Percentiles rank a stretch among this genome's conserved stretches.
phyloP scores from a whole-genome alignment of 2,888 invertebrate genomes.

The Phaonia tiefii region DNA sequence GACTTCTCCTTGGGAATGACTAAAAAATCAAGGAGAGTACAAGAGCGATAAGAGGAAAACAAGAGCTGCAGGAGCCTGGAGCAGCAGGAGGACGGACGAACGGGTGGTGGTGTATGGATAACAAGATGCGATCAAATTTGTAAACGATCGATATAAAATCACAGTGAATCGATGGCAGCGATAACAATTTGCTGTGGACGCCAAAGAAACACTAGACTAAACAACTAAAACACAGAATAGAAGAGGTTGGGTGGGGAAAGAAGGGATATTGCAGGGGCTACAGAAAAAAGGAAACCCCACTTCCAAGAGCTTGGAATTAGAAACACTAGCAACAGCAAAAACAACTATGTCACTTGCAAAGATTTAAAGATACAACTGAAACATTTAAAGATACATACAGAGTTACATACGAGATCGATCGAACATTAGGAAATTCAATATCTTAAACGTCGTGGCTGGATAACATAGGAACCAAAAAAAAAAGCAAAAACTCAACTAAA shows the following conservation, averaged over 20 bases:
- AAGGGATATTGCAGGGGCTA: not conserved
- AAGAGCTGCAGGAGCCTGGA: not conserved
- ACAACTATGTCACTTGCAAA: conserved; percentile 62
- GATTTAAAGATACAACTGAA: conserved; percentile 51
- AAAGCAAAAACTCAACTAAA: conserved; percentile 2
- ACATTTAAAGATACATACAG: conserved; percentile 20
- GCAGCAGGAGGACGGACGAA: not conserved
- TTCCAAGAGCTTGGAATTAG: conserved; percentile 21
- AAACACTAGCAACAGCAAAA: conserved; percentile 43
- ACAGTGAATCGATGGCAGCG: conserved; percentile 76
- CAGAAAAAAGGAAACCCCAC: conserved; percentile 37
- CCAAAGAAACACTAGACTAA: conserved; percentile 26
- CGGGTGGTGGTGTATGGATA: conserved; percentile 64
- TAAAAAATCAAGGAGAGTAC: conserved; percentile 15
- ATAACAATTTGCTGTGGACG: conserved; percentile 70
- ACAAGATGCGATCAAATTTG: conserved; percentile 78
- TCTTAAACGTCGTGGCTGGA: conserved; percentile 66
- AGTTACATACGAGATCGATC: conserved; percentile 69
- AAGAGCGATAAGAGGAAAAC: not conserved
- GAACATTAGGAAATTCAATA: conserved; percentile 78
- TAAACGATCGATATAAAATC: conserved; percentile 74
- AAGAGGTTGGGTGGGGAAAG: conserved; percentile 7
- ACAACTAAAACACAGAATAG: conserved; percentile 9
- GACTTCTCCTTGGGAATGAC: conserved; percentile 64
- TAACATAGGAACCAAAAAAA: conserved; percentile 38